These are phyloP conservation scores for Pelosia muscerda DNA, from an alignment of 2,888 invertebrate genomes.

Conservation along the genomic window DNA sequence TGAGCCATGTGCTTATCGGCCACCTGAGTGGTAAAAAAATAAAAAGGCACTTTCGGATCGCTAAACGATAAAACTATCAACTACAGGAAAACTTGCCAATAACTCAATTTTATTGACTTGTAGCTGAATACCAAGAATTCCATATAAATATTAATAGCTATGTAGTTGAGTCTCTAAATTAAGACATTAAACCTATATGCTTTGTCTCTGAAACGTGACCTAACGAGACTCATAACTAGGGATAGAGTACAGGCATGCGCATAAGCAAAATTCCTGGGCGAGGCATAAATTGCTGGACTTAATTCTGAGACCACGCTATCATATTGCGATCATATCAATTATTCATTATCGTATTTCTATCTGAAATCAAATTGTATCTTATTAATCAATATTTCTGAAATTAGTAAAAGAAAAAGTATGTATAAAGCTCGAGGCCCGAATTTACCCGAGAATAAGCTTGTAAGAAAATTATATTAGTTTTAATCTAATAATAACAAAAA, in stretches of 20 bases:
- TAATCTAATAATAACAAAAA: no score
- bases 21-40: no score
- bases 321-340: not conserved
- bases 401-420: not conserved
- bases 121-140: slow-evolving; percentile 45
- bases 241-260: slow-evolving; percentile 55
- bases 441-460: no score
- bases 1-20: no score
- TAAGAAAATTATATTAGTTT: no score
- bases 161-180: slow-evolving; percentile 68
- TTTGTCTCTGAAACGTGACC: slow-evolving; percentile 77
- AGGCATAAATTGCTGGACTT: slow-evolving; percentile 13
- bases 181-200: slow-evolving; percentile 78
- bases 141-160: slow-evolving; percentile 51
- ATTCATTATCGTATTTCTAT: not conserved
- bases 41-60: no score
- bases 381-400: not conserved
- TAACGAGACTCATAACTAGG: slow-evolving; percentile 66
- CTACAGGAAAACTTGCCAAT: slow-evolving; percentile 16
- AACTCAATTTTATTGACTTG: slow-evolving; percentile 23
- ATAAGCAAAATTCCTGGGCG: slow-evolving; percentile 25
- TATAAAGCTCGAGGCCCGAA: no score
- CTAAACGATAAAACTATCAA: slow-evolving; percentile 3
- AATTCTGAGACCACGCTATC: slow-evolving; percentile 8
- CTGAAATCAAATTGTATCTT: not conserved